Conservation (phyloP, 2,113 vertebrate genomes). For the Xenotilapia flavipinnis region DNA sequence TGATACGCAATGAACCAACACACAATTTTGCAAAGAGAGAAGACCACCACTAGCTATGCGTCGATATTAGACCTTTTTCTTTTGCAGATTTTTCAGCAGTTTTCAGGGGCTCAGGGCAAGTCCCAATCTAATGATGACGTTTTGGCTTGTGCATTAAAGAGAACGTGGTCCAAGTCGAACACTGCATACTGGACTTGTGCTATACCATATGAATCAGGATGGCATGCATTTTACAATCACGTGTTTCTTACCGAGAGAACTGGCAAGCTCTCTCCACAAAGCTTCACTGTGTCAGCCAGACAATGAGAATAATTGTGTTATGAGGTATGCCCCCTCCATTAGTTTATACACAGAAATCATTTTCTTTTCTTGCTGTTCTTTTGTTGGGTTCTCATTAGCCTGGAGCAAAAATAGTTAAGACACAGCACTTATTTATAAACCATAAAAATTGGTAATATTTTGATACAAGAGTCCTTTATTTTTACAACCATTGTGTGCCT, state of each 20-base stretch:
- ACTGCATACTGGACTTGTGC: conserved; percentile 51
- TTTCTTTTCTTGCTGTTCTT: conserved; percentile 37
- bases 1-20: conserved; percentile 67
- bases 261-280: conserved; percentile 51
- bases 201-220: conserved; percentile 56
- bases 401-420: conserved; percentile 70
- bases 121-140: conserved; percentile 21
- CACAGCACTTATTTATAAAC: conserved; percentile 78
- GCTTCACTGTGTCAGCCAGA: conserved; percentile 50
- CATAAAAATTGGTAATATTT: conserved; percentile 73
- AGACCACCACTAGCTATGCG: conserved; percentile 63
- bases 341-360: conserved; percentile 55
- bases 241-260: conserved; percentile 63
- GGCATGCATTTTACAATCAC: conserved; percentile 77
- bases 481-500: conserved; percentile 56
- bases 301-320: conserved; percentile 40
- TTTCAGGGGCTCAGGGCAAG: conserved; percentile 1
- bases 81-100: background rate
- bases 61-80: conserved; percentile 32
- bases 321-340: conserved; percentile 37
- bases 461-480: conserved; percentile 67
- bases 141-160: conserved; percentile 45
- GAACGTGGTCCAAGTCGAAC: conserved; percentile 43
- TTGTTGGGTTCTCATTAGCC: conserved; percentile 61
- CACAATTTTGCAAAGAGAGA: conserved; percentile 66